phyloP scores from a whole-genome alignment of 1,140 invertebrate species.

The Sarcophaga peregrina region DNA sequence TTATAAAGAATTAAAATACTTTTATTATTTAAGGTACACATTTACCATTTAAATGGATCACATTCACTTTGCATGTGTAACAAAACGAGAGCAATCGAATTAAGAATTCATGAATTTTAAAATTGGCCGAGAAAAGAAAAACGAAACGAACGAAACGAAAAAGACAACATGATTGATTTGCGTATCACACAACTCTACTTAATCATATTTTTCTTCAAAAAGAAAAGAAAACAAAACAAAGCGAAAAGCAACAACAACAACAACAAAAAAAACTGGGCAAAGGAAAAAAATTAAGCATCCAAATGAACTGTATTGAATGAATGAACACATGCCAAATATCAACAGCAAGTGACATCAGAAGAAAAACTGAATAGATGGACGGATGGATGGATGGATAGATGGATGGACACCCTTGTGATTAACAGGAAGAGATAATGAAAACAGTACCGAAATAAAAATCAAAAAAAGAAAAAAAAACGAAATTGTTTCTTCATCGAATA shows the following conservation, averaged over 20 bases:
- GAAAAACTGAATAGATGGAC: neutral
- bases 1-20: no score
- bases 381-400: no score
- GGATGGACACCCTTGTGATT: constrained; percentile 31
- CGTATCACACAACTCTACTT: constrained; percentile 8
- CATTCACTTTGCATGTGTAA: no score
- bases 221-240: neutral
- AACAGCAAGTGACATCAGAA: neutral
- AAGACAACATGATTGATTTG: constrained; percentile 35
- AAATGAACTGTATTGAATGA: neutral
- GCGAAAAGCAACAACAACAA: neutral
- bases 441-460: no score
- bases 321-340: constrained; percentile 38
- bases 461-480: neutral
- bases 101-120: constrained; percentile 4
- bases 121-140: neutral
- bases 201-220: constrained; percentile 16
- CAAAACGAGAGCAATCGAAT: neutral
- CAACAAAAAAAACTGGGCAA: neutral
- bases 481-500: no score
- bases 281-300: neutral
- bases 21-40: no score
- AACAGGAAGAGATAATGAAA: constrained; percentile 6
- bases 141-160: neutral
- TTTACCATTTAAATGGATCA: no score